Conservation (phyloP, 2,888 invertebrate genomes). For the Drosophila mulleri region DNA sequence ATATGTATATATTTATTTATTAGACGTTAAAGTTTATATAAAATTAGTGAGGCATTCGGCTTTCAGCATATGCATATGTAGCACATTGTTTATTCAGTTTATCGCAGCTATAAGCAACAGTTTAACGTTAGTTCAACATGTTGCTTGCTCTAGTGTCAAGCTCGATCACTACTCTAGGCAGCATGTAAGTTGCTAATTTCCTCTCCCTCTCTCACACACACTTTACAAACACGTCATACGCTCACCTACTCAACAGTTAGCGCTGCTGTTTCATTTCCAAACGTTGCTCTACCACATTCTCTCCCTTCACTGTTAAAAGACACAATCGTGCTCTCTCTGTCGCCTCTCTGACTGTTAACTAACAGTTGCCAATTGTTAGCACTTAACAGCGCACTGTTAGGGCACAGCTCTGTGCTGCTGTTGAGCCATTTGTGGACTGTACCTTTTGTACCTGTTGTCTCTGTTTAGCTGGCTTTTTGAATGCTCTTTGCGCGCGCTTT, state of each 20-base stretch:
- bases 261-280: conserved; percentile 6
- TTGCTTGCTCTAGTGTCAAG: neutral
- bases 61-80: neutral
- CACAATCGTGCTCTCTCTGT: neutral
- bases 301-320: too few relatives aligned
- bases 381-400: conserved; percentile 39
- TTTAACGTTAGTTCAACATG: neutral
- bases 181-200: neutral
- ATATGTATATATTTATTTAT: neutral
- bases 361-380: conserved; percentile 29
- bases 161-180: neutral
- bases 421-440: conserved; percentile 64
- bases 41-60: too few relatives aligned
- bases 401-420: conserved; percentile 14
- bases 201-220: neutral
- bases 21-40: too few relatives aligned
- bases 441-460: conserved; percentile 78
- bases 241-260: neutral
- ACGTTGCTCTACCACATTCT: neutral
- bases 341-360: conserved; percentile 16
- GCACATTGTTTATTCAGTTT: neutral
- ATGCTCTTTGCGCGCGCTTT: conserved; percentile 77
- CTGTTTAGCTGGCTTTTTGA: conserved; percentile 63
- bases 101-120: neutral
- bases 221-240: neutral